Base-by-base conservation (phyloP, 1,140 invertebrate species). In the Drosophila tropicalis region DNA sequence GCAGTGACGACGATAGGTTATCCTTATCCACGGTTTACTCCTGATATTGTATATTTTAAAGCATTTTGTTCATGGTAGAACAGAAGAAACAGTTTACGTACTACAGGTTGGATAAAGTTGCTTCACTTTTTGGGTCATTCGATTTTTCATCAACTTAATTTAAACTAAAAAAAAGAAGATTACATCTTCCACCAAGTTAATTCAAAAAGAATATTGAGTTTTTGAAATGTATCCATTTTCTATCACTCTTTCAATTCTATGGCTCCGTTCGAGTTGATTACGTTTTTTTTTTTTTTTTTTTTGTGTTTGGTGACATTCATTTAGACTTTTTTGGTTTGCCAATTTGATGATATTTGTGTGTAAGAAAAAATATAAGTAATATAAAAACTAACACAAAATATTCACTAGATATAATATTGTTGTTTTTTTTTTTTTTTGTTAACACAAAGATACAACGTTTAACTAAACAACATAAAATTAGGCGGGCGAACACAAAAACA, bases 401-500 rank as follows among this genome's bases (percentile, higher is more conserved):
- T 36, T 36, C 2, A 58, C 56, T 58, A 58, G 12, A 34, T 61
- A 51, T 62, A 51, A 15, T 13, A 54, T 41, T 39, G 44, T 62
- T 57, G 44, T 7, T 39, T 29, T 41, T 60, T 73, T 60, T 10
- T 29, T 40, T 40, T 75, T 62, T 55, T 41, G 36, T n/a, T 25
- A 85, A 86, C 84, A 82, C 68, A 89, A 85, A 58, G 36, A 51
- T 66, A 87, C 70, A 78, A 64, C 62, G 58, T 79, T 57, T 70
- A 89, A 89, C 72, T 76, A 73, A 86, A 82, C 64, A 87, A 73
- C 72, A 67, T 70, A 62, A 71, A 76, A 74, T 70, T 32, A 73
- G 62, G 61, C n/a, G 36, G 36, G 44, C 5, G 69, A 81, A 82
- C 78, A 87, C 67, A 85, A 85, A 81, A 79, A 81, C 81, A 85